Conservation (phyloP, 1,140 invertebrate species). For the Sycophila sp. region DNA sequence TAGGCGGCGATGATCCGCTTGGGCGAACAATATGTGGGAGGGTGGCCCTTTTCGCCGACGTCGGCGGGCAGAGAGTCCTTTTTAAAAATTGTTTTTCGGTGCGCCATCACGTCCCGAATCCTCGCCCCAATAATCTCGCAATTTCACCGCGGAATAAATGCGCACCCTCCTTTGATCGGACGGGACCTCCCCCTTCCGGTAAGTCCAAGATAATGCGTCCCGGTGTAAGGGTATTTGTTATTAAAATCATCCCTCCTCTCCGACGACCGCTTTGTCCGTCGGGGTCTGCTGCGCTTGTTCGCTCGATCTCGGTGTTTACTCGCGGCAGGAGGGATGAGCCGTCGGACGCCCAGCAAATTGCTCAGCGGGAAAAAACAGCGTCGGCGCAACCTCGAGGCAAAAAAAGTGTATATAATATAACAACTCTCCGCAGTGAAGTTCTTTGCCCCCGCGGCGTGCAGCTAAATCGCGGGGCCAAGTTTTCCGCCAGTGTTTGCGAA, state of each 20-base stretch:
- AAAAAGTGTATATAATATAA: no score
- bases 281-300: not conserved
- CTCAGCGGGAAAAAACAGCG: no score
- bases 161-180: constrained; percentile 19
- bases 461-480: no score
- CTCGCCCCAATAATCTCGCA: constrained; percentile 9
- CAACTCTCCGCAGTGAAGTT: no score
- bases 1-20: not conserved
- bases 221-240: not conserved
- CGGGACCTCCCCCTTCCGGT: not conserved
- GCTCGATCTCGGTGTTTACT: not conserved
- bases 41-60: not conserved
- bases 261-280: not conserved
- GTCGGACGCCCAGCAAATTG: no score
- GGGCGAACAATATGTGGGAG: not conserved
- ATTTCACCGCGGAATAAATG: constrained; percentile 8
- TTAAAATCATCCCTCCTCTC: constrained; percentile 1
- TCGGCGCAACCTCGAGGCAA: no score
- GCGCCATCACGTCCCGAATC: not conserved
- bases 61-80: not conserved
- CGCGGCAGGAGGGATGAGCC: not conserved
- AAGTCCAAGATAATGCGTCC: constrained; percentile 12
- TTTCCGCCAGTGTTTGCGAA: not conserved
- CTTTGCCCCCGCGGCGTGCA: no score
- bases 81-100: constrained; percentile 4